Conservation (phyloP, 2,888 invertebrate genomes). For the Auanema freiburgensis region DNA sequence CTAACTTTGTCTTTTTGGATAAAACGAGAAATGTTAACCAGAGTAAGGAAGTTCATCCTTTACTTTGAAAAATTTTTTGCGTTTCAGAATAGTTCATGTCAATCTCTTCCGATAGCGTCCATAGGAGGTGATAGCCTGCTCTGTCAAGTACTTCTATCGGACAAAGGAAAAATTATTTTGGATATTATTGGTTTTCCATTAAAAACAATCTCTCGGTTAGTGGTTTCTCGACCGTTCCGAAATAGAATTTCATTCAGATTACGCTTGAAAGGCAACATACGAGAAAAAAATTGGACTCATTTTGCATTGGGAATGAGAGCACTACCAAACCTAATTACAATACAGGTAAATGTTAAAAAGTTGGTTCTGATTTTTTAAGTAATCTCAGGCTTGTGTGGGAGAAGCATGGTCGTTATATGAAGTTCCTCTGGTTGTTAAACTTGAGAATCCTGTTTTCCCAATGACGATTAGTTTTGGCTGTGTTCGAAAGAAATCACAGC, state of each 20-base stretch:
- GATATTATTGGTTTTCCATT: not conserved
- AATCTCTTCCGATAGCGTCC: too few species aligned
- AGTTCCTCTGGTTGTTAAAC: slow-evolving; percentile 21
- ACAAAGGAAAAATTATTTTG: not conserved
- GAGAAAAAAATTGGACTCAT: slow-evolving; percentile 16
- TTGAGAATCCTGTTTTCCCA: slow-evolving; percentile 14
- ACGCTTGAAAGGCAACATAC: slow-evolving; percentile 10
- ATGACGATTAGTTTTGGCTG: slow-evolving; percentile 25
- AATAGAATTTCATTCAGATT: slow-evolving; percentile 8
- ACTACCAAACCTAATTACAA: slow-evolving; percentile 2
- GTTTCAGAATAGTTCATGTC: too few species aligned
- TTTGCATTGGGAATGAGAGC: slow-evolving; percentile 8
- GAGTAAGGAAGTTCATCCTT: too few species aligned
- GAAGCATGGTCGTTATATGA: slow-evolving; percentile 4
- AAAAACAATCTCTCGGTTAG: too few species aligned
- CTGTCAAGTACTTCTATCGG: not conserved
- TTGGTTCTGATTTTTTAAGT: not conserved
- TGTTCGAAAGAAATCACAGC: slow-evolving; percentile 12
- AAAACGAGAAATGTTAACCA: slow-evolving; percentile 10
- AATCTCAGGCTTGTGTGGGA: slow-evolving; percentile 8
- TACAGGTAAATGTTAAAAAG: slow-evolving; percentile 11
- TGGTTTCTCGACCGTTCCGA: not conserved
- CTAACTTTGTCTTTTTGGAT: slow-evolving; percentile 21
- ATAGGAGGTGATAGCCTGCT: too few species aligned
- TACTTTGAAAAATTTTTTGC: too few species aligned